Percentiles rank a stretch among this genome's conserved stretches.
Conservation (phyloP, 2,888 invertebrate genomes). For the Pristionchus maxplancki region DNA sequence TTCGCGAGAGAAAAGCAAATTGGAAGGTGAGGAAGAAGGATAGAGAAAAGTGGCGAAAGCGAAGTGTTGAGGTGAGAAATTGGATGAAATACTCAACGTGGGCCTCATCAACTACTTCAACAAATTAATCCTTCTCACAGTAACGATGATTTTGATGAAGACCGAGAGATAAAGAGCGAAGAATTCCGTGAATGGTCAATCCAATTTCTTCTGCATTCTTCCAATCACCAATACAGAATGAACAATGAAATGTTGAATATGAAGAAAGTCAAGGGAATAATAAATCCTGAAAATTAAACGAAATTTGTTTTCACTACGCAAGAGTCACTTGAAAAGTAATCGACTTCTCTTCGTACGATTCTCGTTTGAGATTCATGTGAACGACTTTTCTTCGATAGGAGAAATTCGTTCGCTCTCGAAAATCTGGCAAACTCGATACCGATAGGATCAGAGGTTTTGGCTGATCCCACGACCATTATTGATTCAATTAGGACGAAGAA, state of each 20-base stretch:
- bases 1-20: neutral
- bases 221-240: neutral
- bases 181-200: no score
- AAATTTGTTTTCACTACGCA: neutral
- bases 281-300: neutral
- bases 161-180: no score
- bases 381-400: neutral
- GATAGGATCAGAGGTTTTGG: neutral
- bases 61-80: neutral
- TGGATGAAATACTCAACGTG: conserved; percentile 13
- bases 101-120: neutral
- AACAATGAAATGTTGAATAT: neutral
- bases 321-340: neutral
- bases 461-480: neutral
- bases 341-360: neutral
- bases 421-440: no score
- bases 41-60: neutral
- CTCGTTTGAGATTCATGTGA: neutral
- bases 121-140: neutral
- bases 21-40: neutral
- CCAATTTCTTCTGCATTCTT: no score
- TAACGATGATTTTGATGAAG: no score
- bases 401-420: neutral
- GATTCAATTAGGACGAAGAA: neutral
- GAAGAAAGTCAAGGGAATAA: neutral